phyloP scores from a whole-genome alignment of 53 echinoderm and acorn worm species.

The Glandiceps talaboti region DNA sequence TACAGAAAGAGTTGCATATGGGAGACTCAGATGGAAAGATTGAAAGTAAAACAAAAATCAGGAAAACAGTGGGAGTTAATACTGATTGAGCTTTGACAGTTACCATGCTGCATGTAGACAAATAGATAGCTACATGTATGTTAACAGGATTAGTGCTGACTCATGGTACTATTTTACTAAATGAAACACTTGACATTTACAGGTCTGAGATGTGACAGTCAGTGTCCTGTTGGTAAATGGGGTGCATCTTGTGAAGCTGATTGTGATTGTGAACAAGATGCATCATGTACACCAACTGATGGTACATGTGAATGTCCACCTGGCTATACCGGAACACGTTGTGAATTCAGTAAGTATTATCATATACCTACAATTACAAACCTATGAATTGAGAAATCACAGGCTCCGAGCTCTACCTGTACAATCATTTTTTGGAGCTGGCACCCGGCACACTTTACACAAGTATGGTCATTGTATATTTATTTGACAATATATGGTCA shows the following conservation, averaged over 20 bases:
- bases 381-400: neutral
- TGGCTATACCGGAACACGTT: slow-evolving; percentile 35
- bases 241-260: slow-evolving; percentile 3
- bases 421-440: slow-evolving; percentile 16
- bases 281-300: slow-evolving; percentile 2
- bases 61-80: too few relatives aligned
- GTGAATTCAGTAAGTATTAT: slow-evolving; percentile 32
- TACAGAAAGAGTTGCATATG: too few relatives aligned
- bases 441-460: slow-evolving; percentile 26
- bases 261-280: slow-evolving; percentile 8
- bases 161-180: neutral
- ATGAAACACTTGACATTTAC: too few relatives aligned
- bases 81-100: too few relatives aligned
- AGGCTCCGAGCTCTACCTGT: neutral
- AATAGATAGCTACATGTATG: too few relatives aligned
- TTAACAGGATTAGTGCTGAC: neutral
- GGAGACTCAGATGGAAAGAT: too few relatives aligned
- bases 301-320: slow-evolving; percentile 39
- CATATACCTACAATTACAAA: slow-evolving; percentile 32
- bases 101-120: too few relatives aligned
- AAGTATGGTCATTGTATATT: slow-evolving; percentile 11
- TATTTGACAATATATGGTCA: neutral
- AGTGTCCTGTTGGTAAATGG: slow-evolving; percentile 5
- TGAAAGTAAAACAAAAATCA: too few relatives aligned
- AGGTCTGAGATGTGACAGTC: slow-evolving; percentile 7